Evolutionary conservation across 2,113 vertebrate genomes (phyloP), one percentile per base, ranked within the genome.

Genomic region (Andinoacara biseriatus): DNA sequence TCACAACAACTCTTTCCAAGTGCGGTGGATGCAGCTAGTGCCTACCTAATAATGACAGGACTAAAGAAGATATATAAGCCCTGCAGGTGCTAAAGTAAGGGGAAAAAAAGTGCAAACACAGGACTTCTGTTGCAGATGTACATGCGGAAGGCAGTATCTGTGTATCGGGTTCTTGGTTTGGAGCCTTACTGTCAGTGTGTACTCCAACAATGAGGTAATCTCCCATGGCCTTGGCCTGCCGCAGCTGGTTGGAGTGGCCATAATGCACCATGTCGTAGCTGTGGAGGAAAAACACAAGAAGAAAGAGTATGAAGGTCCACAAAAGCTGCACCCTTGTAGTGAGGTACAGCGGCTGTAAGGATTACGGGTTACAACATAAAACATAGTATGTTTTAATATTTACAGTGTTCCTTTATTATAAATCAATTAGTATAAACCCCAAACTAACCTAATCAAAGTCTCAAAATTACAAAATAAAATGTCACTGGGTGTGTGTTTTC

Each of bases 191-290:
- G 7, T 99, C 98, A 1, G 97, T 99, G 91, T 99, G 98, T 11
- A 99, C 98, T 33, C 98, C 98, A 10, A 98, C 98, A 52, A 99
- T 96, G 92, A 99, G 96, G 91, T 97, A 96, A 93, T 99, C 97
- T 0, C 98, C 98, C 97, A 98, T 98, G 87, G 97, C 96, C 90
- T 97, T 97, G 0, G 98, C 98, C 93, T 99, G 98, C 74, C 98
- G 97, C 76, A 99, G 97, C 95, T 99, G 98, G 95, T 99, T 99
- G 1, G 98, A 99, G 92, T 99, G 98, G 4, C 98, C 98, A 11
- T 98, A 99, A 91, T 99, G 98, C 22, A 99, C 98, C 98, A 99
- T 99, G 95, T 99, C 98, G 29, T 99, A 99, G 94, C 98, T 99
- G 92, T 6, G 87, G 86, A 75, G 26, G 60, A 82, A 69, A 54